Evolutionary conservation across 2,888 invertebrate species (phyloP).

Genomic region (Hyposoter didymator): DNA sequence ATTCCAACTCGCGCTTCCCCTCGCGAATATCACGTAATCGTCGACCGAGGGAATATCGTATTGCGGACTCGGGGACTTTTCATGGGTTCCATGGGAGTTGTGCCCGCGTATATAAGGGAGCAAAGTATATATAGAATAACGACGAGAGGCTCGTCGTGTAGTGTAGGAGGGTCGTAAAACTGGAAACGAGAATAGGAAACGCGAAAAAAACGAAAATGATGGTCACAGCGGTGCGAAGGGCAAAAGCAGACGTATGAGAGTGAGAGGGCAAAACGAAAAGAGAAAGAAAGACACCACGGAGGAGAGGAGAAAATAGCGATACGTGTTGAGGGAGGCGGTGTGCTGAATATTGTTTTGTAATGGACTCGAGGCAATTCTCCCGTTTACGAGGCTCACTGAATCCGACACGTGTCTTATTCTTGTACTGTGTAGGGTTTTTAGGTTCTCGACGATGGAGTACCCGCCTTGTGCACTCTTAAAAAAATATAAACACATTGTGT

Average conservation of each 20-base stretch:
- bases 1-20: constrained; percentile 35
- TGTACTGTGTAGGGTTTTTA: constrained; percentile 32
- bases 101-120: constrained; percentile 36
- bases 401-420: constrained; percentile 52
- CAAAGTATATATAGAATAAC: constrained; percentile 37
- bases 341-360: constrained; percentile 75
- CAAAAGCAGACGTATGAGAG: constrained; percentile 31
- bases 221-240: constrained; percentile 56
- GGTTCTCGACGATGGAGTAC: constrained; percentile 24
- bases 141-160: constrained; percentile 46
- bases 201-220: constrained; percentile 41
- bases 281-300: constrained; percentile 32
- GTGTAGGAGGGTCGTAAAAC: constrained; percentile 65
- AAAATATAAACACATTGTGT: neutral
- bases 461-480: constrained; percentile 17
- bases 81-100: constrained; percentile 69
- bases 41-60: constrained; percentile 56
- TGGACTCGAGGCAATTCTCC: constrained; percentile 71
- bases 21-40: constrained; percentile 59
- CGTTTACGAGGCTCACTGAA: constrained; percentile 70
- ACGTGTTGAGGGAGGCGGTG: constrained; percentile 64
- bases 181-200: constrained; percentile 52
- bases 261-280: neutral
- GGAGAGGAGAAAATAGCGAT: constrained; percentile 40
- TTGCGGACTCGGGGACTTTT: constrained; percentile 64